Base-by-base conservation (phyloP, 2,113 vertebrate genomes). In the Takifugu bimaculatus region DNA sequence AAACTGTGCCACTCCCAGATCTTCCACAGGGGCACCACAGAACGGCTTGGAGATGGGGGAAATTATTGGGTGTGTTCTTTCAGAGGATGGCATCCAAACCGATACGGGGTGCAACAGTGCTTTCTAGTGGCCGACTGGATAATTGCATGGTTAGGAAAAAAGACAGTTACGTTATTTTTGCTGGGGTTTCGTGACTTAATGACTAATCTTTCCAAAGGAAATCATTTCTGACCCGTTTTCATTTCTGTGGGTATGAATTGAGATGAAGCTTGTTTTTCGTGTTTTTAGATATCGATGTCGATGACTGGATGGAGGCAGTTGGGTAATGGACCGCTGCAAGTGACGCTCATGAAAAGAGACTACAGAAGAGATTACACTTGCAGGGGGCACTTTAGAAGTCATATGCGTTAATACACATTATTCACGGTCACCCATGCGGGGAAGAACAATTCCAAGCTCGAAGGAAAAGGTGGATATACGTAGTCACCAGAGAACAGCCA, bases 71-170 rank as follows among this genome's bases (percentile, higher is more conserved):
- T 72, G 73, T 74, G 80, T 74, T 79, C 28, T 5, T 56, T 47
- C 39, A 7, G 26, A 62, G 68, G 54, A 32, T 39, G 67, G 65
- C 52, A 61, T 39, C 0, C 53, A 55, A 49, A 60, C 57, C 53
- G 0, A 29, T 14, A 14, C 45, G 6, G 45, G 75, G 84, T 65
- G 62, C 85, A 85, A 85, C 82, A 90, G 83, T 76, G 78, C 79
- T 65, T 68, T 71, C 86, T 86, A 73, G 73, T 82, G 87, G 79
- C 12, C 48, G 54, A 43, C 5, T 53, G 29, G 26, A 56, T 58
- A 58, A 72, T 28, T 7, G 60, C 59, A 53, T 7, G 32, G 6
- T 53, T 58, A 28, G 1, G 26, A 26, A 48, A 48, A 3, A 29
- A 14, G 9, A 5, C 42, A 49, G 6, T 35, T 13, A 12, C 6